These are phyloP conservation scores for Hybognathus amarus DNA, from an alignment of 2,797 vertebrate species.

Conservation along the genomic window DNA sequence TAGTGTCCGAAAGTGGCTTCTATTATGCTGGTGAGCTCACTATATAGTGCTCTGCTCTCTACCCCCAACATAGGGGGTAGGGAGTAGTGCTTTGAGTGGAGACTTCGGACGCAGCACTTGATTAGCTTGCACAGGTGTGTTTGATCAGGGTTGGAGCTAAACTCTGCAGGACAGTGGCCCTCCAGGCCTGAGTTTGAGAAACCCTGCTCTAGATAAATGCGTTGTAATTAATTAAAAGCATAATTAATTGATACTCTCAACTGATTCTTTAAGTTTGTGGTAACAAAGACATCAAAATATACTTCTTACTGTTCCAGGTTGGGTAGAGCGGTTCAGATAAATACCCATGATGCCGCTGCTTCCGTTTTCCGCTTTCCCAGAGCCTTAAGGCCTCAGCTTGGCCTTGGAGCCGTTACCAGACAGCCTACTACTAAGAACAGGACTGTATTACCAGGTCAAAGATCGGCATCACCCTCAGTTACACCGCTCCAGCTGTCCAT, in stretches of 20 bases:
- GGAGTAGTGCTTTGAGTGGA: too few species aligned
- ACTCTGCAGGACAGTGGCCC: too few species aligned
- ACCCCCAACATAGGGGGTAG: too few species aligned
- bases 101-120: too few species aligned
- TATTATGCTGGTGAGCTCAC: too few species aligned
- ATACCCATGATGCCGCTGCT: constrained; percentile 79
- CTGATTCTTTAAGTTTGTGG: not conserved
- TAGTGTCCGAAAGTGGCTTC: too few species aligned
- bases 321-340: constrained; percentile 64
- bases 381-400: constrained; percentile 90
- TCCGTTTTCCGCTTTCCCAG: constrained; percentile 85
- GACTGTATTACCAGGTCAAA: constrained; percentile 84
- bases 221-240: not conserved
- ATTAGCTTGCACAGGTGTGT: too few species aligned
- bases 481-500: constrained; percentile 69
- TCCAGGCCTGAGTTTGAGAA: too few species aligned
- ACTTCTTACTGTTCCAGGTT: constrained; percentile 38
- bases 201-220: not conserved
- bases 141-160: too few species aligned
- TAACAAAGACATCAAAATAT: not conserved
- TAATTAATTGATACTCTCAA: not conserved
- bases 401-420: constrained; percentile 87
- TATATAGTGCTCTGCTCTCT: too few species aligned
- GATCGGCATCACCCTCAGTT: constrained; percentile 69
- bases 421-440: constrained; percentile 85